A percentile compares a stretch with the other conserved stretches of the same genome.
Conservation (phyloP, 2,113 vertebrate species). For the Chaetops frenatus region DNA sequence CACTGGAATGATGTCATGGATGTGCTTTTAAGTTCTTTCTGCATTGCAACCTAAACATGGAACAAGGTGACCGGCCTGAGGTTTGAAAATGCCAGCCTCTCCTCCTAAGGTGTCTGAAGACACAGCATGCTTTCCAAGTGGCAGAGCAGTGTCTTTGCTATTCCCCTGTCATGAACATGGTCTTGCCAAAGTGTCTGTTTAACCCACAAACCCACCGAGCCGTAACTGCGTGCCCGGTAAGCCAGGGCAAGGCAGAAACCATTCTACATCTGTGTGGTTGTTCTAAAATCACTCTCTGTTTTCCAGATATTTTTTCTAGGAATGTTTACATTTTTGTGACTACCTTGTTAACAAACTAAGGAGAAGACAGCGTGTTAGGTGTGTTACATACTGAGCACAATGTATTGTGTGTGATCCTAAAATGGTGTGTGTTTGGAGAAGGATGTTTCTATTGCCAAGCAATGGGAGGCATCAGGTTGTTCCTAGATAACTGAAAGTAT, state of each 20-base stretch:
- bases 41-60: background rate
- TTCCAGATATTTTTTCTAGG: background rate
- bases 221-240: fast-evolving
- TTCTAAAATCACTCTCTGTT: background rate
- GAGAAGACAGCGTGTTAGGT: background rate
- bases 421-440: background rate
- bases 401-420: background rate
- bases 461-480: background rate
- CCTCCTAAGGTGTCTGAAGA: background rate
- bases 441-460: constrained; percentile 7
- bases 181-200: background rate
- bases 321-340: background rate
- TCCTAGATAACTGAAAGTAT: constrained; percentile 49
- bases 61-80: background rate
- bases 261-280: background rate
- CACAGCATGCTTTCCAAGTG: fast-evolving
- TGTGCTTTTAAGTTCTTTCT: background rate
- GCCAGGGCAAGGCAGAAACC: background rate
- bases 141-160: background rate
- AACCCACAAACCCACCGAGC: background rate
- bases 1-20: background rate
- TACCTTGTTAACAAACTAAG: background rate
- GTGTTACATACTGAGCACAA: background rate
- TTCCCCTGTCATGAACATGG: background rate
- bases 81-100: background rate